phyloP scores from a whole-genome alignment of 2,888 invertebrate genomes.

The Petrolisthes manimaculis region DNA sequence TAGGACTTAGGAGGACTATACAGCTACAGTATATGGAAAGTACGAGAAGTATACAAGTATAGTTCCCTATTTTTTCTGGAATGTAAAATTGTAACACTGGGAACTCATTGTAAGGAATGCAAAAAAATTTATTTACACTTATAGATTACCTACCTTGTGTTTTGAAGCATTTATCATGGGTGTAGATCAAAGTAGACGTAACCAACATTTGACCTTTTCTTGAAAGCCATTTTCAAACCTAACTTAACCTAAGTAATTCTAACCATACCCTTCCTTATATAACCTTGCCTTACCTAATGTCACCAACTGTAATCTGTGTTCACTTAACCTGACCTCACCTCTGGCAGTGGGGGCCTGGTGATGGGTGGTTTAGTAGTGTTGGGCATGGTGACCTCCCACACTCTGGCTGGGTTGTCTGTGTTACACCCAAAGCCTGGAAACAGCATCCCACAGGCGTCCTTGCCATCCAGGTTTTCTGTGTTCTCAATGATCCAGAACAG shows the following conservation, averaged over 20 bases:
- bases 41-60: neutral
- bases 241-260: too few species aligned
- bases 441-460: slow-evolving; percentile 92
- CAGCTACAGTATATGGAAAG: neutral
- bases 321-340: too few species aligned
- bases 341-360: slow-evolving; percentile 77
- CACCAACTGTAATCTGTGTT: too few species aligned
- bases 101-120: neutral
- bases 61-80: too few species aligned
- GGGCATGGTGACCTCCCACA: slow-evolving; percentile 91
- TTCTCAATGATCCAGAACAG: slow-evolving; percentile 39
- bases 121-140: neutral
- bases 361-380: slow-evolving; percentile 86
- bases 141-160: neutral
- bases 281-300: too few species aligned
- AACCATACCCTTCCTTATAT: too few species aligned
- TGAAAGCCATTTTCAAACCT: too few species aligned
- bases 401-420: slow-evolving; percentile 88
- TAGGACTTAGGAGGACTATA: neutral
- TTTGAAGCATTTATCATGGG: neutral
- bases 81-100: too few species aligned
- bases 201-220: too few species aligned
- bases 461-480: slow-evolving; percentile 77
- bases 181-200: too few species aligned
- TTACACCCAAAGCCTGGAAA: slow-evolving; percentile 92